These are phyloP conservation scores for Okamejei kenojei DNA, from an alignment of 2,797 vertebrate species.

Conservation along the genomic window DNA sequence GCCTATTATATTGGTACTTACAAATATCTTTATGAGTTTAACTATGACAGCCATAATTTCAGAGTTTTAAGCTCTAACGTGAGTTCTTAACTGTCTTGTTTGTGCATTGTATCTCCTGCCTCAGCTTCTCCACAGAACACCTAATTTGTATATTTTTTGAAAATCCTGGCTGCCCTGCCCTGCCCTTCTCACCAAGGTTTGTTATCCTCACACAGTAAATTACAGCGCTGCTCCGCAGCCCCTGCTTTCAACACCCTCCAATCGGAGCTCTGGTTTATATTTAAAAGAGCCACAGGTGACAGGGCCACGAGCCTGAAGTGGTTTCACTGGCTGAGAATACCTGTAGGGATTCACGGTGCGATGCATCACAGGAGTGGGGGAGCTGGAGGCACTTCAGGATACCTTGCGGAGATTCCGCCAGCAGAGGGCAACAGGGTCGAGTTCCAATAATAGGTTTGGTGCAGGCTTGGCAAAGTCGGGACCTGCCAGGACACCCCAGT, in stretches of 20 bases:
- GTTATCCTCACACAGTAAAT: neutral
- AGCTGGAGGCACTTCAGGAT: neutral
- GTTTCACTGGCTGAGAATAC: neutral
- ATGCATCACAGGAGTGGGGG: neutral
- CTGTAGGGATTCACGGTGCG: neutral
- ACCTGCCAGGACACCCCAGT: neutral
- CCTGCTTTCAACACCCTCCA: neutral
- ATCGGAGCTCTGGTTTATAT: neutral
- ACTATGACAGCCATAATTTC: neutral
- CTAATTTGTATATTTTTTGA: neutral
- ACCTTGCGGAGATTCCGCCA: neutral
- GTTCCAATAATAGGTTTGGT: neutral
- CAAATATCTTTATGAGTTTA: neutral
- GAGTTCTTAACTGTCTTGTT: neutral
- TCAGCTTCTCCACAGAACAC: neutral
- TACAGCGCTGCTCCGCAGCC: neutral
- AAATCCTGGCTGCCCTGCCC: neutral
- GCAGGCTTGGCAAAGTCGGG: too few relatives aligned
- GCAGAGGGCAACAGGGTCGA: neutral
- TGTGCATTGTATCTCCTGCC: neutral
- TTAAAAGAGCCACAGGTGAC: slow-evolving; percentile 6
- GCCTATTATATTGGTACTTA: neutral
- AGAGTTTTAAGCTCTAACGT: neutral
- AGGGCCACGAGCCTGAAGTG: neutral
- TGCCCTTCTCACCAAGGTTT: neutral